phyloP scores from a whole-genome alignment of 1,140 invertebrate genomes.

The Teleopsis dalmanni region DNA sequence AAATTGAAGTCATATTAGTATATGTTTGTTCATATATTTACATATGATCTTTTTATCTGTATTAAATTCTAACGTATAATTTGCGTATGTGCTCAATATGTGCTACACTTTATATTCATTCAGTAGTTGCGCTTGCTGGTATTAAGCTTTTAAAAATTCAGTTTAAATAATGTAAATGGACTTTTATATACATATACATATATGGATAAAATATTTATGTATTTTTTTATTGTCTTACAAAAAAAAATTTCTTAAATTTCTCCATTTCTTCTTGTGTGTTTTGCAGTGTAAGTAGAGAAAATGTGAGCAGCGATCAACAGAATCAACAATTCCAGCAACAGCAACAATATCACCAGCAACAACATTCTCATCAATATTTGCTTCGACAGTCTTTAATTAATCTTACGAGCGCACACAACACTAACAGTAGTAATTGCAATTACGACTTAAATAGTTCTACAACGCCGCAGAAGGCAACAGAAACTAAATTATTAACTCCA shows the following conservation, averaged over 20 bases:
- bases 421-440: constrained; percentile 8
- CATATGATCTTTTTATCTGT: too few relatives aligned
- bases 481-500: constrained; percentile 6
- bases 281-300: constrained; percentile 40
- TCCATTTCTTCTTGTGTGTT: constrained; percentile 7
- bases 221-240: background rate
- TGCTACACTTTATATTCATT: too few relatives aligned
- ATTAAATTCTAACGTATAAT: too few relatives aligned
- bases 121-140: too few relatives aligned
- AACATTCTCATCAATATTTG: constrained; percentile 39
- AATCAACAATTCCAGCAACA: constrained; percentile 19
- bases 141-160: too few relatives aligned
- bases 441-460: constrained; percentile 6
- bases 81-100: too few relatives aligned
- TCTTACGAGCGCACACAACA: constrained; percentile 36
- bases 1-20: too few relatives aligned
- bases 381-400: constrained; percentile 42
- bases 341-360: constrained; percentile 25
- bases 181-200: background rate
- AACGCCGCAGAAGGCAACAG: background rate
- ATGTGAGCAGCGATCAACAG: constrained; percentile 39
- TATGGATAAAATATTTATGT: background rate
- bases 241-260: too few relatives aligned
- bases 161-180: too few relatives aligned
- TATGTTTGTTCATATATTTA: too few relatives aligned